Conservation (phyloP, 2,113 vertebrate genomes). For the Centropus bengalensis region DNA sequence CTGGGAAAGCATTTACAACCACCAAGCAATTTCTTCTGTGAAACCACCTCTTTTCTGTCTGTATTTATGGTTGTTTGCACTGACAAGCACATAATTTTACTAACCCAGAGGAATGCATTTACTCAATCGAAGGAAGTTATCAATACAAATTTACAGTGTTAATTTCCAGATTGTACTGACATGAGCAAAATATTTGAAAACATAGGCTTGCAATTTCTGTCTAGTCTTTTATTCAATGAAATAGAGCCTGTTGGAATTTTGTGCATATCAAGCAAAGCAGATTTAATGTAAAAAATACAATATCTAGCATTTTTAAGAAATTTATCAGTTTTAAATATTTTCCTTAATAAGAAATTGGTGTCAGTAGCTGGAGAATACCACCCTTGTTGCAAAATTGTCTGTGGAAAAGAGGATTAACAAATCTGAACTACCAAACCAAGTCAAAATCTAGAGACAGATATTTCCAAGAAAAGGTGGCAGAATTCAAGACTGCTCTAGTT, state of each 20-base stretch:
- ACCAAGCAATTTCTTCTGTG: not conserved
- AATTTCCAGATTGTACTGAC: not conserved
- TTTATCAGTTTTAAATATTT: accelerated
- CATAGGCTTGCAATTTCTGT: not conserved
- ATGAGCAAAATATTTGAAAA: not conserved
- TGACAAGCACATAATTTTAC: not conserved
- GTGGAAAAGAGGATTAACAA: accelerated
- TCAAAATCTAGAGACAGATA: not conserved
- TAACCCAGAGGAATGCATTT: not conserved
- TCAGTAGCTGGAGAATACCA: not conserved
- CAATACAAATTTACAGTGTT: not conserved
- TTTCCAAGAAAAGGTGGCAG: accelerated
- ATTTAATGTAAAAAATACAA: not conserved
- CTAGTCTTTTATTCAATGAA: not conserved
- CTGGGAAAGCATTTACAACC: not conserved
- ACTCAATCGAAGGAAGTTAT: not conserved
- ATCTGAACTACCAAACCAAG: not conserved
- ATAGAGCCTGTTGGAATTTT: not conserved
- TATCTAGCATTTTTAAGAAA: not conserved
- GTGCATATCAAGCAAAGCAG: accelerated
- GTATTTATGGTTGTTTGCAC: not conserved
- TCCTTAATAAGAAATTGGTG: not conserved
- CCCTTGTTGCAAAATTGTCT: not conserved
- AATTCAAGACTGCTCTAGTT: not conserved
- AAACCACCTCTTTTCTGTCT: not conserved